A percentile compares a stretch with the other conserved stretches of the same genome.
These are phyloP conservation scores for Cottus gobio DNA, from an alignment of 2,113 vertebrate genomes.

Conservation along the genomic window DNA sequence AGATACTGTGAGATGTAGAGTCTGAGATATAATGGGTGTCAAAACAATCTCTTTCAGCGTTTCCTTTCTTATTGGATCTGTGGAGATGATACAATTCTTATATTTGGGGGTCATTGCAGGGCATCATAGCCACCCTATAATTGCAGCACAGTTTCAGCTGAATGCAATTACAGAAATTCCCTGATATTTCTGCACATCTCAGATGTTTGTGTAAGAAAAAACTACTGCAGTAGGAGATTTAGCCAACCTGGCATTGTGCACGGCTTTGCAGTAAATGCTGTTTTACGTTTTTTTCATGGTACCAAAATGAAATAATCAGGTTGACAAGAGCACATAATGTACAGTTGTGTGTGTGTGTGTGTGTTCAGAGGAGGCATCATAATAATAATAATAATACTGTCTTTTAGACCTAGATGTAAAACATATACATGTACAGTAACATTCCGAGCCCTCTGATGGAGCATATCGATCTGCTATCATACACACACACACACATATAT, in stretches of 20 bases:
- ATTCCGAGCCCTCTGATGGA: neutral
- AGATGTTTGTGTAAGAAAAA: neutral
- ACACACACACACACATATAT: too few species aligned
- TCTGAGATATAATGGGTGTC: conserved; percentile 28
- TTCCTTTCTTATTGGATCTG: conserved; percentile 4
- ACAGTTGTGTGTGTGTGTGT: conserved; percentile 9
- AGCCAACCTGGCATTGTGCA: neutral
- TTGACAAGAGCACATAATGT: conserved; percentile 26
- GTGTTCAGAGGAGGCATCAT: neutral
- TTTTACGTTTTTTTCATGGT: conserved; percentile 1
- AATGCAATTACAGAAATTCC: neutral
- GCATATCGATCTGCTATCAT: neutral
- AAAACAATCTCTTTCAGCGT: conserved; percentile 17
- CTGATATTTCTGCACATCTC: neutral
- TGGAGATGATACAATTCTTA: neutral
- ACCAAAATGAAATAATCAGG: conserved; percentile 39
- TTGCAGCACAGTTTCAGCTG: neutral
- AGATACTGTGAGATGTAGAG: conserved; percentile 10
- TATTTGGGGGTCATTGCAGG: conserved; percentile 2
- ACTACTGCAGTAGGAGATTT: neutral
- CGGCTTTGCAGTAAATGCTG: conserved; percentile 8
- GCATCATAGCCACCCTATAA: neutral
- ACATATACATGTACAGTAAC: neutral
- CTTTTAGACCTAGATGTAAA: neutral
- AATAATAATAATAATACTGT: neutral